phyloP scores from a whole-genome alignment of 2,797 vertebrate species.

The Synanceia verrucosa region DNA sequence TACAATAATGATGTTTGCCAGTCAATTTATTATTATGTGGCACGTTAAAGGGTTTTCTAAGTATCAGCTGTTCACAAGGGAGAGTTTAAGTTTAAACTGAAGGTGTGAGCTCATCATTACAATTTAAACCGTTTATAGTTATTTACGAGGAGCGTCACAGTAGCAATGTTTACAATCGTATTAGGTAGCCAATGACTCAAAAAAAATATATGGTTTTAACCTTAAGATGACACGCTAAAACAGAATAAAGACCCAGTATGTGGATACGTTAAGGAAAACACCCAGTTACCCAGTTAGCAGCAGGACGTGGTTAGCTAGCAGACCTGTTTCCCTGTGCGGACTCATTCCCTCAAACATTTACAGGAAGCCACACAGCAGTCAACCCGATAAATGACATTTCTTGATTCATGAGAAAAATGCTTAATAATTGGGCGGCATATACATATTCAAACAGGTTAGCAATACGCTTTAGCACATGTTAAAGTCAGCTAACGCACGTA shows the following conservation, averaged over 20 bases:
- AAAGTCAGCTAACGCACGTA: background rate
- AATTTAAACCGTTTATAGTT: too few species aligned
- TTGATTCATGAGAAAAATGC: rapidly evolving
- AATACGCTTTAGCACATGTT: background rate
- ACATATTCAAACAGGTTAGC: rapidly evolving
- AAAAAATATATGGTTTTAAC: background rate
- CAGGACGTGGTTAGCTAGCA: background rate
- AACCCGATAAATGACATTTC: rapidly evolving
- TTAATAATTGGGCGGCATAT: rapidly evolving
- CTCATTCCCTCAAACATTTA: too few species aligned
- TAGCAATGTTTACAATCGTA: too few species aligned
- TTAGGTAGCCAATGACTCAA: too few species aligned
- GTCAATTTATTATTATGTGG: background rate
- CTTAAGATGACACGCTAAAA: background rate
- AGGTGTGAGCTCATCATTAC: background rate
- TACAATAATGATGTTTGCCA: background rate
- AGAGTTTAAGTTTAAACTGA: background rate
- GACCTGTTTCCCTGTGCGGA: background rate
- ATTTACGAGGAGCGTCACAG: background rate
- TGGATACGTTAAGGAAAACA: too few species aligned
- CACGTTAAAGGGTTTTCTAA: background rate
- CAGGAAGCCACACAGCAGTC: too few species aligned
- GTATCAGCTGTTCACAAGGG: background rate
- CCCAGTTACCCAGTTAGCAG: too few species aligned
- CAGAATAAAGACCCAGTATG: rapidly evolving